Evolutionary conservation across 2,888 invertebrate genomes (phyloP).

Genomic region (Drosophila prolongata): DNA sequence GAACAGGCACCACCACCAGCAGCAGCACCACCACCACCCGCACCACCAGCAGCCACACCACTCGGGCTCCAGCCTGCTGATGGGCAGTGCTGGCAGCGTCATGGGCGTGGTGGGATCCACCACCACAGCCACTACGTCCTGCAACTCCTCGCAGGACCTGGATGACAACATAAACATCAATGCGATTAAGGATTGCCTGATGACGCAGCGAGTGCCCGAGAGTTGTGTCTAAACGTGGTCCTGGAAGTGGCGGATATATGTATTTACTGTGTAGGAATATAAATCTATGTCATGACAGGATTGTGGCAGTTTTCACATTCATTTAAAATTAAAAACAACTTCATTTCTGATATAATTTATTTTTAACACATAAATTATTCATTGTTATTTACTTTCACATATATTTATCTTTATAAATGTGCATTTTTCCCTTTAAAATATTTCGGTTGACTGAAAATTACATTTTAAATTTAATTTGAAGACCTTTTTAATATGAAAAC

Average conservation of each 20-base stretch:
- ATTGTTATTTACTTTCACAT: not conserved
- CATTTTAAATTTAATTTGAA: no score
- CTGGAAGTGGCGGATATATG: slow-evolving; percentile 9
- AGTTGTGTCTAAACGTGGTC: slow-evolving; percentile 90
- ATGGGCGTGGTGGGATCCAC: slow-evolving; percentile 58
- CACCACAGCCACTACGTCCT: slow-evolving; percentile 79
- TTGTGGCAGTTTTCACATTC: not conserved
- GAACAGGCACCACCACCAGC: slow-evolving; percentile 70
- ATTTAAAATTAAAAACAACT: not conserved
- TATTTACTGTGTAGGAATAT: slow-evolving; percentile 17
- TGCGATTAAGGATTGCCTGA: slow-evolving; percentile 94
- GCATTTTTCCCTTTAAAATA: not conserved
- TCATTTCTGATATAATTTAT: no score
- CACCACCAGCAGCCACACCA: slow-evolving; percentile 55
- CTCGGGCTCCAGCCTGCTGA: slow-evolving; percentile 74
- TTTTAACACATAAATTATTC: no score
- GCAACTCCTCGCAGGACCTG: slow-evolving; percentile 83
- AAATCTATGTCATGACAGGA: slow-evolving; percentile 21
- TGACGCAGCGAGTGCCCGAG: slow-evolving; percentile 94
- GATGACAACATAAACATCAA: slow-evolving; percentile 90
- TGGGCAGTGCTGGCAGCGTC: slow-evolving; percentile 72
- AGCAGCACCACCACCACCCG: slow-evolving; percentile 66
- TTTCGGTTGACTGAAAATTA: not conserved
- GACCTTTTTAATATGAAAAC: not conserved
- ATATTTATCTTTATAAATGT: not conserved